Evolutionary conservation across 2,797 vertebrate genomes (phyloP), one percentile per base, ranked within the genome.

Genomic region (Chiloscyllium punctatum): DNA sequence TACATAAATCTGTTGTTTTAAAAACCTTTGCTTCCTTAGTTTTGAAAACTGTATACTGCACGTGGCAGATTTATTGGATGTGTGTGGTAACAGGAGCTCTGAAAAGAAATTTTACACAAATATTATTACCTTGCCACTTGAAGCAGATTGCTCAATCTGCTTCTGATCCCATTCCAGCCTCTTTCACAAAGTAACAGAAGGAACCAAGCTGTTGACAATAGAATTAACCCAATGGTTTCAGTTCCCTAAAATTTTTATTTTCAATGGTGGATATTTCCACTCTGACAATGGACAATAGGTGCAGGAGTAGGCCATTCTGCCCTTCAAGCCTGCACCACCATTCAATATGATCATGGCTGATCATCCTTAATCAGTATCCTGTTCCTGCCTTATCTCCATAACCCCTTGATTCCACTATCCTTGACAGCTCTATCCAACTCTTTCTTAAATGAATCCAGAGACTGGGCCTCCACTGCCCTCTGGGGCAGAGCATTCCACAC

Each of bases 41-140:
- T 57, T 77, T 95, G 71, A 53, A 95, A 95, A 95, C 94, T 8
- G 94, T 74, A 33, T 30, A 33, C 94, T 57, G 94, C 69, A 51
- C 48, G 30, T 3, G 94, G 69, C 71, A 51, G 94, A 95, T 95
- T 95, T 77, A 95, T 95, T 95, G 71, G 71, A 51, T 74, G 71
- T 53, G 51, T 7, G 27, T 6, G 13, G 94, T 95, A 95, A 95
- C 30, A 77, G 69, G 71, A 95, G 69, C 94, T 77, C 51, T 33
- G 48, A 33, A n/a, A 57, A 94, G 71, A 74, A 42, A n/a, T 94
- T 94, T 74, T 72, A 94, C 74, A 48, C 69, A 53, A 74, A 77
- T 95, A 77, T 74, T 57, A 77, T 74, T 74, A 33, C 69, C 71
- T n/a, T 18, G 42, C 51, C 23, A 72, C 92, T 94, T 72, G 68